Conservation (phyloP, 2,113 vertebrate species). For the Axis porcinus region DNA sequence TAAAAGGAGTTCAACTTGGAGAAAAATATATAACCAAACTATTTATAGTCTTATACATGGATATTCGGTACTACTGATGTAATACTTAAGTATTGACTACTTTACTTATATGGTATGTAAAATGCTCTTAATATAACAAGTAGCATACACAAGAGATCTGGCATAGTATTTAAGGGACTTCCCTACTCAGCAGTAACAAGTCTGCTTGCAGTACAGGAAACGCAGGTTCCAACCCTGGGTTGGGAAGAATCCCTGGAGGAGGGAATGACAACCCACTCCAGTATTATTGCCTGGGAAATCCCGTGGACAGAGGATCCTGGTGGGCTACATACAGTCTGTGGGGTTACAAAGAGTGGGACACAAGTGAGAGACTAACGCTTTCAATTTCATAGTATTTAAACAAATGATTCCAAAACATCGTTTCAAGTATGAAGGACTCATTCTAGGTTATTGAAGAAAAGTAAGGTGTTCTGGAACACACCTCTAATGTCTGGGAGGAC, state of each 20-base stretch:
- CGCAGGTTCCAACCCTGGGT: background rate
- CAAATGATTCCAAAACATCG: conserved; percentile 2
- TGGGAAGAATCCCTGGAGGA: background rate
- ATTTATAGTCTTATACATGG: conserved; percentile 4
- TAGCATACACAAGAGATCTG: background rate
- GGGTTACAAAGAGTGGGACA: background rate
- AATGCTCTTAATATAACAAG: background rate
- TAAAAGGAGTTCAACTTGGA: conserved; percentile 14
- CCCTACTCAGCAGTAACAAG: background rate
- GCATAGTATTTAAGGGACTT: background rate
- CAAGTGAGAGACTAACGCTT: background rate
- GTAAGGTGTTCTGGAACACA: conserved; percentile 14
- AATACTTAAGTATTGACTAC: background rate
- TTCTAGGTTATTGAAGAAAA: conserved; percentile 16
- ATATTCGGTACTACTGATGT: background rate
- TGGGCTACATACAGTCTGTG: background rate
- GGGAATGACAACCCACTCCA: background rate
- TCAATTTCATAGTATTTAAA: background rate
- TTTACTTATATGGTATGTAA: background rate
- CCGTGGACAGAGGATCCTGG: background rate
- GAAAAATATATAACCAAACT: conserved; percentile 12
- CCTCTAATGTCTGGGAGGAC: background rate
- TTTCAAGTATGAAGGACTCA: conserved; percentile 35
- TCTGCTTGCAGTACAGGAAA: background rate
- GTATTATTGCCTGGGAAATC: background rate